phyloP scores from a whole-genome alignment of 2,888 invertebrate genomes.

The Platycheirus albimanus region DNA sequence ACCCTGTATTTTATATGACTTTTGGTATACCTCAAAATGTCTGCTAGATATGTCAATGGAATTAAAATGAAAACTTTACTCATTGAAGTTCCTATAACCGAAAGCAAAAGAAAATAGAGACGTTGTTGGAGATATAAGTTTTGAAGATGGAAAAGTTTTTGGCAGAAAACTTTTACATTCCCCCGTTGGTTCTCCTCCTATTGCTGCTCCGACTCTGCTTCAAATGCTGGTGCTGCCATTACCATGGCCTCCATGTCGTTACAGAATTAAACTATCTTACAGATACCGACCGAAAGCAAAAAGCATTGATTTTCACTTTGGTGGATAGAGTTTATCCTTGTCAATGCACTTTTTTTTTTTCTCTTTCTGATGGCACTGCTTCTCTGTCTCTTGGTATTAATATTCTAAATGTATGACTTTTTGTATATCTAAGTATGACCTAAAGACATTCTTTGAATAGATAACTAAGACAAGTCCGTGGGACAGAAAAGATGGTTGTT shows the following conservation, averaged over 20 bases:
- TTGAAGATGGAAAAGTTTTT: conserved; percentile 33
- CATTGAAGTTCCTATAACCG: conserved; percentile 35
- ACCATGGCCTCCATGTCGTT: conserved; percentile 14
- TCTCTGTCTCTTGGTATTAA: not conserved
- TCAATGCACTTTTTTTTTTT: conserved; percentile 2
- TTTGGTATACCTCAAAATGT: conserved; percentile 16
- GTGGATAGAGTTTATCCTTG: conserved; percentile 5
- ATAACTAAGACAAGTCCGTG: conserved; percentile 19
- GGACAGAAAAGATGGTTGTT: not conserved
- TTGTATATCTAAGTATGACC: conserved; percentile 10
- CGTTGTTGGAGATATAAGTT: not conserved
- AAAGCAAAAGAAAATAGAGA: not conserved
- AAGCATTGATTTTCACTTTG: conserved; percentile 56
- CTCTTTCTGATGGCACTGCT: not conserved
- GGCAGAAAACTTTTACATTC: conserved; percentile 35
- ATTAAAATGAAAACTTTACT: conserved; percentile 51
- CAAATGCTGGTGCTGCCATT: not conserved
- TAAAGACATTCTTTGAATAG: conserved; percentile 35
- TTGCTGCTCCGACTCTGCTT: too few species aligned
- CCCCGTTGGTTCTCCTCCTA: too few species aligned
- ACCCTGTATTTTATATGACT: conserved; percentile 8
- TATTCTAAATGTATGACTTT: conserved; percentile 7
- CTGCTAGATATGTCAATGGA: conserved; percentile 40
- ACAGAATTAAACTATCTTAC: conserved; percentile 56
- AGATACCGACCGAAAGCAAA: conserved; percentile 22